phyloP scores from a whole-genome alignment of 2,113 vertebrate genomes.

The Galeopterus variegatus region DNA sequence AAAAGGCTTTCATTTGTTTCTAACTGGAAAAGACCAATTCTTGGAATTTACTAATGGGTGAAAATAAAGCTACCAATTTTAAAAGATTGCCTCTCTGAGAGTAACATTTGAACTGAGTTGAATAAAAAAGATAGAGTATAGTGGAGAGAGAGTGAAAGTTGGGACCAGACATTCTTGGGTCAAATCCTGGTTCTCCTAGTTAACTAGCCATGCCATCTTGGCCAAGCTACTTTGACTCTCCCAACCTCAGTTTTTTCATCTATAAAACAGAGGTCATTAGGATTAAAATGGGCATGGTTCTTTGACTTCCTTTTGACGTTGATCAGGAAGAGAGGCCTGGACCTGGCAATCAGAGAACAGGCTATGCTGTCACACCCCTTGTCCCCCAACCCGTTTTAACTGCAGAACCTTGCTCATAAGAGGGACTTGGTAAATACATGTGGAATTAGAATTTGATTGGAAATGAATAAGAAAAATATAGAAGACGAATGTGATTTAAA shows the following conservation, averaged over 20 bases:
- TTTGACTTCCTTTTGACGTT: background rate
- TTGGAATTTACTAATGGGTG: background rate
- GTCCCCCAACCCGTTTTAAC: background rate
- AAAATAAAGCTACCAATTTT: slow-evolving; percentile 33
- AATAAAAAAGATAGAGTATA: background rate
- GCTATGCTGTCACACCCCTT: background rate
- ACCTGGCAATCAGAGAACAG: background rate
- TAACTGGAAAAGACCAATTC: background rate
- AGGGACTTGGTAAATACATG: background rate
- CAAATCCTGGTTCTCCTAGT: background rate
- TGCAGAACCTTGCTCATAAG: background rate
- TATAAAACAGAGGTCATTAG: background rate
- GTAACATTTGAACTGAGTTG: background rate
- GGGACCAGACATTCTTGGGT: background rate
- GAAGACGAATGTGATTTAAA: slow-evolving; percentile 28
- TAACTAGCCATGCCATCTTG: background rate
- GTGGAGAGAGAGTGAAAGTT: background rate
- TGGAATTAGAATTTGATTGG: slow-evolving; percentile 1
- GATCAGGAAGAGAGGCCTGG: background rate
- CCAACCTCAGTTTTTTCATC: background rate
- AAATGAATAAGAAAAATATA: background rate
- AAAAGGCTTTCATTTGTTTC: background rate
- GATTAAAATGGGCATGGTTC: background rate
- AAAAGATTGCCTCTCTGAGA: background rate
- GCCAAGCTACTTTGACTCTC: background rate